Percentiles rank a stretch among this genome's conserved stretches.
These are phyloP conservation scores for Carcina quercana DNA, from an alignment of 2,888 invertebrate species.

Conservation along the genomic window DNA sequence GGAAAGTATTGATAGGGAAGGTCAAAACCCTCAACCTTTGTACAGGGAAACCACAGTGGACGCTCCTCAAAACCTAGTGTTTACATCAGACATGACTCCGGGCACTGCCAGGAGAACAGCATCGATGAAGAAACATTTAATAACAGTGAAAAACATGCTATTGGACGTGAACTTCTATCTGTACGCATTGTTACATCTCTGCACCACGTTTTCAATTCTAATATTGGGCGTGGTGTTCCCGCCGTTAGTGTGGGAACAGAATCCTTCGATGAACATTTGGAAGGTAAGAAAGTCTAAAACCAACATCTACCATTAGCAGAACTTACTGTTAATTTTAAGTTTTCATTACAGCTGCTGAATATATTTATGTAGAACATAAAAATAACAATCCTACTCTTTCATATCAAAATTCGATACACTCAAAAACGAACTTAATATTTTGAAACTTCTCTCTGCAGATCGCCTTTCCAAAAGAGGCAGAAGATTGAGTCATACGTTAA, in stretches of 20 bases:
- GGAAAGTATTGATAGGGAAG: slow-evolving; percentile 52
- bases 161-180: slow-evolving; percentile 70
- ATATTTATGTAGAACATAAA: too few relatives aligned
- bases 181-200: slow-evolving; percentile 66
- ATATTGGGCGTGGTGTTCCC: slow-evolving; percentile 71
- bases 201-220: slow-evolving; percentile 69
- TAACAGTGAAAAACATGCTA: slow-evolving; percentile 56
- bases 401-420: too few relatives aligned
- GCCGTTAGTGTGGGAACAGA: slow-evolving; percentile 62
- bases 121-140: slow-evolving; percentile 56
- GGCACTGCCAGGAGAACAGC: slow-evolving; percentile 61
- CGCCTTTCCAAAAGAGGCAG: too few relatives aligned
- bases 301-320: too few relatives aligned
- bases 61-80: slow-evolving; percentile 46
- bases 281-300: too few relatives aligned
- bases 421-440: too few relatives aligned
- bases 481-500: too few relatives aligned
- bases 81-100: slow-evolving; percentile 47
- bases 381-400: too few relatives aligned
- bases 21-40: slow-evolving; percentile 61
- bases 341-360: too few relatives aligned
- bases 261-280: slow-evolving; percentile 55
- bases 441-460: too few relatives aligned
- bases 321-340: too few relatives aligned
- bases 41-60: slow-evolving; percentile 73